A percentile compares a stretch with the other conserved stretches of the same genome.
These are phyloP conservation scores for Merodon equestris DNA, from an alignment of 2,888 invertebrate genomes.

Conservation along the genomic window DNA sequence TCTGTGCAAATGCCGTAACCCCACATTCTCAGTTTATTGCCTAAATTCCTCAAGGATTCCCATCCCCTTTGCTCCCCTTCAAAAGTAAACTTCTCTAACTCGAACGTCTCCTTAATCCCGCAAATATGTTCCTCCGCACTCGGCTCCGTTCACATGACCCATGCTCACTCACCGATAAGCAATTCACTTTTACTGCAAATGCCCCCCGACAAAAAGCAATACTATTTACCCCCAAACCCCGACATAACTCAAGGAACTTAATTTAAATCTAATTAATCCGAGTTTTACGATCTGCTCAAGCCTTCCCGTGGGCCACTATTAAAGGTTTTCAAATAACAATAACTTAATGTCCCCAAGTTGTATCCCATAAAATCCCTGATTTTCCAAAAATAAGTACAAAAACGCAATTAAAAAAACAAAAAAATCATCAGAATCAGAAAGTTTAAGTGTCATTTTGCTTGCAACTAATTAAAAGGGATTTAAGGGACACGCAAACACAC, in stretches of 20 bases:
- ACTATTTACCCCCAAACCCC: background rate
- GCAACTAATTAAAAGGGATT: constrained; percentile 66
- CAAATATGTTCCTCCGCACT: constrained; percentile 31
- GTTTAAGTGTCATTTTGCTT: constrained; percentile 63
- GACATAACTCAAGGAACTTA: constrained; percentile 61
- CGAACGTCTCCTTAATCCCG: constrained; percentile 28
- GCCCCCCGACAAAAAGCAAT: background rate
- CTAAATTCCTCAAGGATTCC: background rate
- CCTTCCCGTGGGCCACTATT: constrained; percentile 8
- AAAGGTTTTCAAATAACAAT: constrained; percentile 55
- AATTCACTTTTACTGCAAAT: constrained; percentile 24
- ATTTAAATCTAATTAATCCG: constrained; percentile 62
- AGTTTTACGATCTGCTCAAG: constrained; percentile 46
- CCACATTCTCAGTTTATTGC: too few species aligned
- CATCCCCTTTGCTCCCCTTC: background rate
- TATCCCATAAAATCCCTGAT: background rate
- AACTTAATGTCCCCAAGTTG: constrained; percentile 43
- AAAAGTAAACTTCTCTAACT: too few species aligned
- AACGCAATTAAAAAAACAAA: constrained; percentile 6
- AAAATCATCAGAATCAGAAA: background rate
- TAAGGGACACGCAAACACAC: constrained; percentile 23
- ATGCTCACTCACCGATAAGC: constrained; percentile 51
- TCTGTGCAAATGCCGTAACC: background rate
- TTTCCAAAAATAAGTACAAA: background rate
- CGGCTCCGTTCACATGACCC: constrained; percentile 39